Percentiles rank a stretch among this genome's conserved stretches.
These are phyloP conservation scores for Kuschelorhynchus macadamiae DNA, from an alignment of 2,888 invertebrate genomes.

Conservation along the genomic window DNA sequence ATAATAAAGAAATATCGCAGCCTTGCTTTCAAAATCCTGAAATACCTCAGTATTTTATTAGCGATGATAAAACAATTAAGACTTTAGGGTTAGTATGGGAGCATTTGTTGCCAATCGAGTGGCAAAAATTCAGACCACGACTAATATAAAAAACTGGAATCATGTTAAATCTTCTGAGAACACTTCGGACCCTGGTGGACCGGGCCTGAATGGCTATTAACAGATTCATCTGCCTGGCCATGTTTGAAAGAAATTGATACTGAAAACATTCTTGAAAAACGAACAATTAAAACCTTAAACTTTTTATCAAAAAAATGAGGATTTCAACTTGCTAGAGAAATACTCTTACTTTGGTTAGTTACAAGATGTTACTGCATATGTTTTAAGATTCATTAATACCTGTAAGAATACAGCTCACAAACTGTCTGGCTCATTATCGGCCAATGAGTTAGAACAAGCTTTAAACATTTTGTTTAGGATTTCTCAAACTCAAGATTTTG, in stretches of 20 bases:
- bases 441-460: neutral
- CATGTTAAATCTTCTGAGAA: too few species aligned
- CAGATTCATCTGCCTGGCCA: too few species aligned
- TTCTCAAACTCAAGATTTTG: constrained; percentile 16
- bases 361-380: constrained; percentile 14
- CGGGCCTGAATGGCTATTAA: too few species aligned
- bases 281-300: too few species aligned
- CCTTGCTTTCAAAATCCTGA: too few species aligned
- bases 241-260: too few species aligned
- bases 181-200: too few species aligned
- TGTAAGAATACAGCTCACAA: neutral
- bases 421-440: neutral
- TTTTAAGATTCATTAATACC: constrained; percentile 19
- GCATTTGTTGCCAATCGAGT: neutral
- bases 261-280: too few species aligned
- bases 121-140: too few species aligned
- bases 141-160: too few species aligned
- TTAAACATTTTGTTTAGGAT: neutral
- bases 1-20: neutral
- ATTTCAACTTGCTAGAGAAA: constrained; percentile 21
- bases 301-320: neutral
- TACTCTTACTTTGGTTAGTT: constrained; percentile 25
- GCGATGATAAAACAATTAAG: neutral
- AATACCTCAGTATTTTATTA: neutral
- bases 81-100: constrained; percentile 5